These are phyloP conservation scores for Pocillopora verrucosa DNA, from an alignment of 64 coral and sea anemone species.

Conservation along the genomic window DNA sequence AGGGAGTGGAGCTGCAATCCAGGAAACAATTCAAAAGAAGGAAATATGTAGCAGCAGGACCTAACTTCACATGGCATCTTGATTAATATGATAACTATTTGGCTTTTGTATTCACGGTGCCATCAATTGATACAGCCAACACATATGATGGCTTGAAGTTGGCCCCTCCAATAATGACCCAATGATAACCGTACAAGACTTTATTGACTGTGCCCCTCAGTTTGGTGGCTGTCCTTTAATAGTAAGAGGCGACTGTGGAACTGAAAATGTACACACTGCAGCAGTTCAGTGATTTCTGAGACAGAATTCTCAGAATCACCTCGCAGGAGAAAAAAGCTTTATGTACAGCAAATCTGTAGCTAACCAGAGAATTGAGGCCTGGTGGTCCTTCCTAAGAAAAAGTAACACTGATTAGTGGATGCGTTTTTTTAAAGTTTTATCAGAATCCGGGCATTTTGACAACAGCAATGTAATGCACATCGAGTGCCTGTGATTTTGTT, in stretches of 20 bases:
- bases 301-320: not conserved
- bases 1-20: constrained; percentile 36
- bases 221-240: constrained; percentile 10
- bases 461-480: constrained; percentile 31
- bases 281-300: constrained; percentile 39
- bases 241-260: constrained; percentile 44
- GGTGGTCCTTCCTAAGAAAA: constrained; percentile 46
- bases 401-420: constrained; percentile 47
- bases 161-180: not conserved
- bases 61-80: constrained; percentile 22
- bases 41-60: constrained; percentile 15
- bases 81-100: constrained; percentile 14
- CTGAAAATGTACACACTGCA: constrained; percentile 45
- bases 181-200: constrained; percentile 14
- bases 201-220: constrained; percentile 11
- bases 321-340: not conserved
- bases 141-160: no score
- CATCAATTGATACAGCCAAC: no score
- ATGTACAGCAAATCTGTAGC: constrained; percentile 39
- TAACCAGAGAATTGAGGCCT: constrained; percentile 40
- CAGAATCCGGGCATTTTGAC: constrained; percentile 26
- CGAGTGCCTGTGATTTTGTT: constrained; percentile 57
- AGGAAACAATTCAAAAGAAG: constrained; percentile 33
- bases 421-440: constrained; percentile 51
- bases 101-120: constrained; percentile 13